Evolutionary conservation across 1,140 invertebrate species (phyloP), one percentile per base, ranked within the genome.

Genomic region (Melipona quadrifasciata): DNA sequence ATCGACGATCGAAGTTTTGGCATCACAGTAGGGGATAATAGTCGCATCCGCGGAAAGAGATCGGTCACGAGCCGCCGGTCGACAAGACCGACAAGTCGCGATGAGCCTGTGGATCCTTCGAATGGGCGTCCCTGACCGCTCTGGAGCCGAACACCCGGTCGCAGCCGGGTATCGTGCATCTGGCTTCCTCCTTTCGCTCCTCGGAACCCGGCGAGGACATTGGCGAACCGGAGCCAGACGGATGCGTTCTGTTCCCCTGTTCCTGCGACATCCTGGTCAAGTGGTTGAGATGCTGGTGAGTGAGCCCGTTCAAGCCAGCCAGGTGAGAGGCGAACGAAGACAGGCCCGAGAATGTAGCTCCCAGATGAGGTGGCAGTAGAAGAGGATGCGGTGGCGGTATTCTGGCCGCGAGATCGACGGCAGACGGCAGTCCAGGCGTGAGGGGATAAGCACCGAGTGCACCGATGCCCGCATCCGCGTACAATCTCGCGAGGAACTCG

Each of bases 401-500:
- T 83, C 92, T 91, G 0, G 92, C 93, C 4, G 93, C 93, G 0
- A 94, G 78, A 51, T 94, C 94, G 10, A 93, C 89, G 11, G 91
- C 89, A 0, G 93, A 91, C 0, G 92, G 86, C 21, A 92, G 61
- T 17, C 90, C 91, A 4, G 91, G 85, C 1, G 91, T 86, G 6
- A 94, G 71, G 0, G 93, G 91, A 39, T 94, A 94, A 1, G 90
- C 89, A 1, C 92, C 92, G 1, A 94, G 79, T 0, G 91, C 87
- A 19, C 93, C 90, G 19, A 95, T 93, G 12, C 93, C 92, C 0
- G 96, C 96, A 79, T 98, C 97, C 11, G 97, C 96, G 91, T 98
- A 98, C 14, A 98, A 95, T 84, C 98, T 96, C 3, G 97, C 97
- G 70, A 98, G 92, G 72, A 98, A 96, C 90, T 98, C 98, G n/a